Conservation (phyloP, 2,888 invertebrate genomes). For the Diarsia brunnea region DNA sequence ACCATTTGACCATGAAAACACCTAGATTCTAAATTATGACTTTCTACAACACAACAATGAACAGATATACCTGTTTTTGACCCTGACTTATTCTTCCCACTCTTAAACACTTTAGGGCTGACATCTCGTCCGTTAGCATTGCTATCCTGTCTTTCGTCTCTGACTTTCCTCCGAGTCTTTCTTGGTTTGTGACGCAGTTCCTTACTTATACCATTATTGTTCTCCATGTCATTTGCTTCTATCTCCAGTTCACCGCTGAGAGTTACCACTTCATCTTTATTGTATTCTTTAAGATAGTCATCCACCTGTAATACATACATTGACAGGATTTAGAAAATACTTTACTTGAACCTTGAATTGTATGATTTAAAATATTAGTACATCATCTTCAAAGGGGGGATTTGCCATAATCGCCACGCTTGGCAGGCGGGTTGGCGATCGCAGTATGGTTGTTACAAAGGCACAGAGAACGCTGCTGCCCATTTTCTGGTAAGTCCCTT, state of each 20-base stretch:
- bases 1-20: not conserved
- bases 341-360: not conserved
- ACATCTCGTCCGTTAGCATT: constrained; percentile 83
- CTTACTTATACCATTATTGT: constrained; percentile 84
- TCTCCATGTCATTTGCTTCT: constrained; percentile 86
- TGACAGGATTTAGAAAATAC: not conserved
- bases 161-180: constrained; percentile 84
- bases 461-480: too few relatives aligned
- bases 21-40: not conserved
- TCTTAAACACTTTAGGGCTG: constrained; percentile 88
- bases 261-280: constrained; percentile 88
- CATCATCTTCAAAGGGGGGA: too few relatives aligned
- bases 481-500: too few relatives aligned
- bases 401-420: too few relatives aligned
- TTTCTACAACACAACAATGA: not conserved
- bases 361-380: too few relatives aligned
- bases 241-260: constrained; percentile 89
- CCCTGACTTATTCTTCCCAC: constrained; percentile 79
- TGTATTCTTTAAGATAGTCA: constrained; percentile 89
- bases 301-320: constrained; percentile 79
- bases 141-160: constrained; percentile 84
- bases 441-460: too few relatives aligned
- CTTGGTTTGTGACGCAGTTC: constrained; percentile 85
- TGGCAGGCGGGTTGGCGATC: too few relatives aligned
- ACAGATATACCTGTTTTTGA: constrained; percentile 73